A percentile compares a stretch with the other conserved stretches of the same genome.
Evolutionary conservation across 2,113 vertebrate species (phyloP).

Genomic region (Glaucidium brasilianum): DNA sequence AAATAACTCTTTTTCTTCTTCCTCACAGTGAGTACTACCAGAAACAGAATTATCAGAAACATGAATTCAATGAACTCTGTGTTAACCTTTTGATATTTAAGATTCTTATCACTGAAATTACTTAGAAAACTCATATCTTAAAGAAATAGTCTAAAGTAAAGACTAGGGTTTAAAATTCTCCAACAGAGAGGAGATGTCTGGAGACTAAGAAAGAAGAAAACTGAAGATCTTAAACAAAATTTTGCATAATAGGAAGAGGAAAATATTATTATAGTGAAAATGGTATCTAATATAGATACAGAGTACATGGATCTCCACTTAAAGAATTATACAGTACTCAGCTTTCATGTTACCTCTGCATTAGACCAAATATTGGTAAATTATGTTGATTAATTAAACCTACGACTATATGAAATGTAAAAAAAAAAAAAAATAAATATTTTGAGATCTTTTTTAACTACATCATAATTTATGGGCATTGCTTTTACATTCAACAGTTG

Average conservation of each 20-base stretch:
- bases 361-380: not conserved
- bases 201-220: not conserved
- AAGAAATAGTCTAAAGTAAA: not conserved
- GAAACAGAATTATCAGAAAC: not conserved
- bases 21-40: not conserved
- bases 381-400: not conserved
- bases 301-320: not conserved
- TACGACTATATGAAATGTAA: not conserved
- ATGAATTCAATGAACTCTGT: not conserved
- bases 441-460: not conserved
- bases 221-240: not conserved
- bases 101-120: not conserved
- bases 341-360: not conserved
- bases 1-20: conserved; percentile 11
- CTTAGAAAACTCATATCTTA: not conserved
- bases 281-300: not conserved
- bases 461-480: not conserved
- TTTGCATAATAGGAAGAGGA: not conserved
- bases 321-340: not conserved
- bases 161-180: not conserved
- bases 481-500: not conserved
- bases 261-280: not conserved
- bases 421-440: no score
- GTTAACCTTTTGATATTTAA: not conserved
- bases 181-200: not conserved